phyloP scores from a whole-genome alignment of 2,888 invertebrate species.

The Caenorhabditis macrosperma region DNA sequence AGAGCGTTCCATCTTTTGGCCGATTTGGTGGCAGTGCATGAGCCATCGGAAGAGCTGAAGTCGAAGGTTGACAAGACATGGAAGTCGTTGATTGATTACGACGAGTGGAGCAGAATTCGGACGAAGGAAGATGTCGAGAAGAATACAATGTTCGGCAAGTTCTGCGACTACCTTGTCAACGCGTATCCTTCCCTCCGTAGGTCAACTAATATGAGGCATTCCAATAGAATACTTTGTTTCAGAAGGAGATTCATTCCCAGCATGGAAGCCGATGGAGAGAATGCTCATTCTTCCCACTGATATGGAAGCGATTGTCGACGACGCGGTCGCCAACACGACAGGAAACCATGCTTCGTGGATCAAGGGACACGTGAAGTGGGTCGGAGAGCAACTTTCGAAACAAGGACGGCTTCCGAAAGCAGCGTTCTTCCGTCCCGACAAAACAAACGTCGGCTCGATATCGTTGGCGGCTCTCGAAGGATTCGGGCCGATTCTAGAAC shows the following conservation, averaged over 20 bases:
- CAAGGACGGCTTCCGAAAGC: slow-evolving; percentile 5
- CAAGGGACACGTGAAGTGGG: slow-evolving; percentile 52
- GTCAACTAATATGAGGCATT: background rate
- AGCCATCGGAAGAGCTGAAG: slow-evolving; percentile 19
- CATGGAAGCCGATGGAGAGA: slow-evolving; percentile 25
- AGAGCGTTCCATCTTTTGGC: slow-evolving; percentile 48
- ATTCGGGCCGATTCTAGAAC: slow-evolving; percentile 39
- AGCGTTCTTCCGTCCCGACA: slow-evolving; percentile 39
- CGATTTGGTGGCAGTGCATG: slow-evolving; percentile 33
- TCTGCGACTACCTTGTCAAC: slow-evolving; percentile 33
- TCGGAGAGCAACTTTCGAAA: slow-evolving; percentile 18
- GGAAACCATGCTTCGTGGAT: slow-evolving; percentile 50
- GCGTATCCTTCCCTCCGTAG: slow-evolving; percentile 27
- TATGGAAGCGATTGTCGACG: slow-evolving; percentile 27
- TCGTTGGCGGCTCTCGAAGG: slow-evolving; percentile 25
- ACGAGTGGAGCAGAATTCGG: slow-evolving; percentile 34
- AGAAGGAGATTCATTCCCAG: slow-evolving; percentile 45
- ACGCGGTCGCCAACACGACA: background rate
- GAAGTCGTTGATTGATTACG: slow-evolving; percentile 47
- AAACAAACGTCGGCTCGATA: slow-evolving; percentile 31
- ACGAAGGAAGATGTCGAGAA: slow-evolving; percentile 44
- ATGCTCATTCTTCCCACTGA: slow-evolving; percentile 31
- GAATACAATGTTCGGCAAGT: slow-evolving; percentile 51
- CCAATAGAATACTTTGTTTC: slow-evolving; percentile 7
- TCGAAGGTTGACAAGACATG: slow-evolving; percentile 42